A percentile compares a stretch with the other conserved stretches of the same genome.
Conservation (phyloP, 2,888 invertebrate genomes). For the Andrena bicolor region DNA sequence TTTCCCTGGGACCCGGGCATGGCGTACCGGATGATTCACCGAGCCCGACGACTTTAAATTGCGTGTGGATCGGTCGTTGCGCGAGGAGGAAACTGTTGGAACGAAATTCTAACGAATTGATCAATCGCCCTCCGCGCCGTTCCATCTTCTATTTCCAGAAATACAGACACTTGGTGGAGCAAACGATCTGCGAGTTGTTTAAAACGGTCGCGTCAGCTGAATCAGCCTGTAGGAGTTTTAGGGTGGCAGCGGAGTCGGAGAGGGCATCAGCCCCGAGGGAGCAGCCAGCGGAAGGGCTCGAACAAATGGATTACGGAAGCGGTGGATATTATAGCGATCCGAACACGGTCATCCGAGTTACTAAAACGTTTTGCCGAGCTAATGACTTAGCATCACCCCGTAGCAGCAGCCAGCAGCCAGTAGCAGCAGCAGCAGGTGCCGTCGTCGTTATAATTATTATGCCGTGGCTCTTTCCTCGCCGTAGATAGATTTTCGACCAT, state of each 20-base stretch:
- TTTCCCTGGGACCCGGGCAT: background rate
- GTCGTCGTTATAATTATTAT: slow-evolving; percentile 82
- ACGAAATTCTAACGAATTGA: background rate
- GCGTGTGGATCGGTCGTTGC: background rate
- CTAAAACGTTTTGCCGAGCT: slow-evolving; percentile 80
- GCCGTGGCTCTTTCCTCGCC: slow-evolving; percentile 56
- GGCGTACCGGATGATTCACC: slow-evolving; percentile 7
- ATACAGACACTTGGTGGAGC: background rate
- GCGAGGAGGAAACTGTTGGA: background rate
- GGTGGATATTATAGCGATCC: slow-evolving; percentile 78
- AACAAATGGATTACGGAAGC: slow-evolving; percentile 79
- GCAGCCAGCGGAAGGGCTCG: slow-evolving; percentile 57
- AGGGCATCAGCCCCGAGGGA: slow-evolving; percentile 46
- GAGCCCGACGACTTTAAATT: background rate
- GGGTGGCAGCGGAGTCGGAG: slow-evolving; percentile 21
- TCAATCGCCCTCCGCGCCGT: no score
- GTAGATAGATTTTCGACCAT: slow-evolving; percentile 29
- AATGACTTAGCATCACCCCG: slow-evolving; percentile 76
- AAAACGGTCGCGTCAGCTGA: background rate
- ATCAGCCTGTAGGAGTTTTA: slow-evolving; percentile 16
- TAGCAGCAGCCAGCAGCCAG: slow-evolving; percentile 68
- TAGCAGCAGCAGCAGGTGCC: slow-evolving; percentile 77
- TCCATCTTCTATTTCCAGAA: no score
- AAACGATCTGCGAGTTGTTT: slow-evolving; percentile 2
- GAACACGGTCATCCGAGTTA: slow-evolving; percentile 71